phyloP scores from a whole-genome alignment of 2,113 vertebrate genomes.

The Brachypteracias leptosomus region DNA sequence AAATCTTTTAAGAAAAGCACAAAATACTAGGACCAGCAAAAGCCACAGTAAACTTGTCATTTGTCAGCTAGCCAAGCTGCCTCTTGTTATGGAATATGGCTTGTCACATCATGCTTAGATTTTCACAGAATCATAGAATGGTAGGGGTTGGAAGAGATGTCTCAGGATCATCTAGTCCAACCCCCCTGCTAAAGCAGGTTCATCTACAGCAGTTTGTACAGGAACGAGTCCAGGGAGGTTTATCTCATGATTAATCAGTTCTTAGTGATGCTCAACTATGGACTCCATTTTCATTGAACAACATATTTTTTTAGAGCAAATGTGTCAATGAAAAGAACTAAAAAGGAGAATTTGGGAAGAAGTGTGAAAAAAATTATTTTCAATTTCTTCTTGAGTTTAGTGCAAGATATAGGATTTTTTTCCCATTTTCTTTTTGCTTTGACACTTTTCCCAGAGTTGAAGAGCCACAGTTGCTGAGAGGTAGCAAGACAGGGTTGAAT shows the following conservation, averaged over 20 bases:
- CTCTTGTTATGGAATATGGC: background rate
- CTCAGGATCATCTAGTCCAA: background rate
- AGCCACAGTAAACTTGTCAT: background rate
- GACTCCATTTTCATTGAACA: background rate
- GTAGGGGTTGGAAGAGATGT: background rate
- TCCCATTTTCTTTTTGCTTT: background rate
- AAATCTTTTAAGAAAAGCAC: background rate
- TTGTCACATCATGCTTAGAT: background rate
- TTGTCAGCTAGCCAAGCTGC: background rate
- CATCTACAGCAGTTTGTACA: background rate
- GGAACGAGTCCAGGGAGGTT: background rate
- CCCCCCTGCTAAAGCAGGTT: background rate
- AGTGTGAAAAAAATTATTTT: background rate
- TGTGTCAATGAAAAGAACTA: background rate
- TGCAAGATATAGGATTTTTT: background rate
- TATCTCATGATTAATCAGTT: background rate
- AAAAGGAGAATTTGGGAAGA: background rate
- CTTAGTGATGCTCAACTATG: background rate
- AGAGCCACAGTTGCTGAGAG: background rate
- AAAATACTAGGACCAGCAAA: background rate
- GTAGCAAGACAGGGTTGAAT: background rate
- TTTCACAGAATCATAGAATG: background rate
- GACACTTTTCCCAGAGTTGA: background rate
- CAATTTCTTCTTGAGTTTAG: background rate
- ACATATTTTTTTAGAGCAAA: background rate